phyloP scores from a whole-genome alignment of 37 sponge, comb jelly and placozoan species.

The Theonella swinhoei region DNA sequence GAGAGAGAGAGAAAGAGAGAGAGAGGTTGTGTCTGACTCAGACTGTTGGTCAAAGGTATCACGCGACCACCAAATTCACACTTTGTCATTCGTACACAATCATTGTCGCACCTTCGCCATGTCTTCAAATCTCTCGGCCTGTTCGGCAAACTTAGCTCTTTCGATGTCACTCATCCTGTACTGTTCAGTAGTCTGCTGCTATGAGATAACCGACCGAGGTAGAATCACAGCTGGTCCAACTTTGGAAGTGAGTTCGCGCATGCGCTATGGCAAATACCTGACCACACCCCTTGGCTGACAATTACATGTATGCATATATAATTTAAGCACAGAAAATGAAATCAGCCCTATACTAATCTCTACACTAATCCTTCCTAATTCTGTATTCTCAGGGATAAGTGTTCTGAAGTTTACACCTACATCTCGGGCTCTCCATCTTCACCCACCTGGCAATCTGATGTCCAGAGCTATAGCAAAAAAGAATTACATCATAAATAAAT shows the following conservation, averaged over 20 bases:
- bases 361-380: too few relatives aligned
- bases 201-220: too few relatives aligned
- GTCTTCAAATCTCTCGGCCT: slow-evolving; percentile 58
- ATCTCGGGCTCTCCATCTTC: slow-evolving; percentile 33
- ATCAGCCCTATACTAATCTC: neutral
- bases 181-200: neutral
- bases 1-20: too few relatives aligned
- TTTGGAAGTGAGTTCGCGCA: too few relatives aligned
- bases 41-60: too few relatives aligned
- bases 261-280: too few relatives aligned
- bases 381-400: too few relatives aligned
- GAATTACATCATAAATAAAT: too few relatives aligned
- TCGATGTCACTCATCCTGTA: slow-evolving; percentile 4
- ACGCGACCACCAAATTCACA: neutral
- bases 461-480: slow-evolving; percentile 50
- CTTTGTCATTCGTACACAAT: neutral
- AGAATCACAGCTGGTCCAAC: too few relatives aligned
- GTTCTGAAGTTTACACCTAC: neutral
- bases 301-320: neutral
- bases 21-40: too few relatives aligned
- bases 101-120: slow-evolving; percentile 28
- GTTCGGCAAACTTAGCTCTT: slow-evolving; percentile 50
- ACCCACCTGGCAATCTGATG: slow-evolving; percentile 18
- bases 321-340: neutral
- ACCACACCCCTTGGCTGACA: neutral